Evolutionary conservation across 2,888 invertebrate species (phyloP).

Genomic region (Drosophila incognita): DNA sequence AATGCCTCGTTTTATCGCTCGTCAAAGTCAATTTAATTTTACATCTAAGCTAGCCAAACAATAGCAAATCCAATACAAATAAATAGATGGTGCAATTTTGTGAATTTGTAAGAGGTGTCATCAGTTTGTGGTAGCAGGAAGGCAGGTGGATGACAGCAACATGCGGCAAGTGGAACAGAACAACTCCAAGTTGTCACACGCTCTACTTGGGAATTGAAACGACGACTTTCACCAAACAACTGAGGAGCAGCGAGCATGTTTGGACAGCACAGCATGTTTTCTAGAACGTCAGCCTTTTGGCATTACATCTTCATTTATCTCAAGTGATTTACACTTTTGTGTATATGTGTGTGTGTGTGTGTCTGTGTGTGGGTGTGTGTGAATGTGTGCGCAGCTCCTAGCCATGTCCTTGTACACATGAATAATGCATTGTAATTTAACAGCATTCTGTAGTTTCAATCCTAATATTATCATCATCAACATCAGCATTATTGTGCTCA

Average conservation of each 20-base stretch:
- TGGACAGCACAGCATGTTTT: conserved; percentile 16
- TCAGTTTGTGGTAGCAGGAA: conserved; percentile 4
- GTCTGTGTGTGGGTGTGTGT: conserved; percentile 9
- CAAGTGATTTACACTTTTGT: conserved; percentile 45
- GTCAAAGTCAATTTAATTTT: conserved; percentile 7
- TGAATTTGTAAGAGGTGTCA: background rate
- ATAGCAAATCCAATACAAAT: background rate
- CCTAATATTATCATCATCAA: conserved; percentile 13
- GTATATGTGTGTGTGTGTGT: conserved; percentile 1
- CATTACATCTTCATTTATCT: conserved; percentile 41
- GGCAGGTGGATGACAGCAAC: background rate
- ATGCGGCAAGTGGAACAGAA: conserved; percentile 4
- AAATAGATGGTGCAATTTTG: conserved; percentile 1
- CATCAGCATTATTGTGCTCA: conserved; percentile 16
- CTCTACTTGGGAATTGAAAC: background rate
- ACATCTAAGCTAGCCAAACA: background rate
- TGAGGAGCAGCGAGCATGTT: background rate
- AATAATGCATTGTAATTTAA: conserved; percentile 54
- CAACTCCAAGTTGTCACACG: conserved; percentile 8
- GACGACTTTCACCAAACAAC: background rate
- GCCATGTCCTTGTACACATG: conserved; percentile 32
- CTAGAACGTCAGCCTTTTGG: conserved; percentile 7
- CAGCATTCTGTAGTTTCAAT: conserved; percentile 21
- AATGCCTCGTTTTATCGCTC: background rate
- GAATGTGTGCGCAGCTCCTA: background rate